These are phyloP conservation scores for Spea hammondii DNA, from an alignment of 2,797 vertebrate species.

Conservation along the genomic window DNA sequence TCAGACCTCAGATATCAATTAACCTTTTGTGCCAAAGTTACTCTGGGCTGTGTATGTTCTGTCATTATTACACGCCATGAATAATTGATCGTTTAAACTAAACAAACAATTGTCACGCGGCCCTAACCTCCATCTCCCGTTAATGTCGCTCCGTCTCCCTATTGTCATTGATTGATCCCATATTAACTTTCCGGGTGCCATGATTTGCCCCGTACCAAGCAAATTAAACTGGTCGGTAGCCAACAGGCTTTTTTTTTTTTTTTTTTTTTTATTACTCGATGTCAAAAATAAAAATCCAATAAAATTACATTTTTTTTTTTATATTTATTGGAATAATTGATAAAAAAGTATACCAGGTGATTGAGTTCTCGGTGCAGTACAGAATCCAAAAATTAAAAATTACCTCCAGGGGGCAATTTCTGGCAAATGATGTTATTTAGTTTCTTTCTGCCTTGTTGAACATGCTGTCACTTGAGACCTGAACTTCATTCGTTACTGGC, in stretches of 20 bases:
- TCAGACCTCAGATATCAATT: slow-evolving; percentile 62
- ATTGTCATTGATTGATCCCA: slow-evolving; percentile 37
- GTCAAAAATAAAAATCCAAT: slow-evolving; percentile 18
- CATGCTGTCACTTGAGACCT: slow-evolving; percentile 59
- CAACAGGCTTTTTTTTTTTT: slow-evolving; percentile 14
- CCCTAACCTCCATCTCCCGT: slow-evolving; percentile 47
- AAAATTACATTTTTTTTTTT: slow-evolving; percentile 4
- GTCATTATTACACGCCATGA: slow-evolving; percentile 59
- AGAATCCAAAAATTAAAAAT: slow-evolving; percentile 23
- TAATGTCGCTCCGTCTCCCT: slow-evolving; percentile 35
- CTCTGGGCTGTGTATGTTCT: slow-evolving; percentile 53
- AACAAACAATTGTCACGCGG: slow-evolving; percentile 49
- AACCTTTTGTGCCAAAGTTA: slow-evolving; percentile 62
- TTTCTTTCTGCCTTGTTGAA: slow-evolving; percentile 63
- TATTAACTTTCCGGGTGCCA: slow-evolving; percentile 30
- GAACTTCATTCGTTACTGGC: slow-evolving; percentile 47
- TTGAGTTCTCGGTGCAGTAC: not conserved
- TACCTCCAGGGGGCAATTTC: slow-evolving; percentile 11
- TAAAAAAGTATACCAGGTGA: not conserved
- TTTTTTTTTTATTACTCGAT: not conserved
- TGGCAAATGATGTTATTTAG: slow-evolving; percentile 52
- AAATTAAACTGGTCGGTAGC: slow-evolving; percentile 45
- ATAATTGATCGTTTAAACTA: slow-evolving; percentile 65
- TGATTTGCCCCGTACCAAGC: not conserved
- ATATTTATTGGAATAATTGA: slow-evolving; percentile 18